Evolutionary conservation across 2,113 vertebrate species (phyloP), one percentile per base, ranked within the genome.

Genomic region (Paramormyrops kingsleyae): DNA sequence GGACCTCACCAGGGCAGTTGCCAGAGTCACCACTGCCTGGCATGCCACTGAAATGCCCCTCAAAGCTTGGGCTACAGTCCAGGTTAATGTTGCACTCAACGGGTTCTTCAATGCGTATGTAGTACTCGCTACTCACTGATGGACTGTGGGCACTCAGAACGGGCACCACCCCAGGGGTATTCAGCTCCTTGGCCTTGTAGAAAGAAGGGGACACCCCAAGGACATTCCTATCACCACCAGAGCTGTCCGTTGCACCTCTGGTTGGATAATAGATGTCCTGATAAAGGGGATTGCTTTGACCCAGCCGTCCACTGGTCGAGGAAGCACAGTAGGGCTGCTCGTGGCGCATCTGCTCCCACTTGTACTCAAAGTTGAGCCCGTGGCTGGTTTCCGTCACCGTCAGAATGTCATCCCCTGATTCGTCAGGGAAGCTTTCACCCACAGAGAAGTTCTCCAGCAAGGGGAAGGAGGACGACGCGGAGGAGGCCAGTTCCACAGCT

Each of bases 331-430:
- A 96, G 1, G 95, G 97, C 90, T 97, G 95, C 87, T 97, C 97
- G 0, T 97, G 94, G 87, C 95, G 92, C 47, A 96, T 96, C 46
- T 96, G 96, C 90, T 99, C 98, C 99, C 99, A 99, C 92, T 98
- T 98, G 94, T 98, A 99, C 93, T 99, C 99, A 5, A 99, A 99
- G 92, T 98, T 98, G 89, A 99, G 98, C 89, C 99, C 99, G 0
- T 96, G 97, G 94, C 97, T 99, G 1, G 97, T 99, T 94, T 99
- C 97, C 0, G 98, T 99, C 90, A 99, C 98, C 0, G 98, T 99
- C 90, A 99, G 96, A 87, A 99, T 96, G 87, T 99, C 99, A 0
- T 99, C 99, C 0, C 97, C 97, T 0, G 94, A 94, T 1, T 99
- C 97, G 0, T 96, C 96, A 88, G 97, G 98, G 93, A 97, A 98